Conservation (phyloP, 2,888 invertebrate genomes). For the Liodrosophila aerea region DNA sequence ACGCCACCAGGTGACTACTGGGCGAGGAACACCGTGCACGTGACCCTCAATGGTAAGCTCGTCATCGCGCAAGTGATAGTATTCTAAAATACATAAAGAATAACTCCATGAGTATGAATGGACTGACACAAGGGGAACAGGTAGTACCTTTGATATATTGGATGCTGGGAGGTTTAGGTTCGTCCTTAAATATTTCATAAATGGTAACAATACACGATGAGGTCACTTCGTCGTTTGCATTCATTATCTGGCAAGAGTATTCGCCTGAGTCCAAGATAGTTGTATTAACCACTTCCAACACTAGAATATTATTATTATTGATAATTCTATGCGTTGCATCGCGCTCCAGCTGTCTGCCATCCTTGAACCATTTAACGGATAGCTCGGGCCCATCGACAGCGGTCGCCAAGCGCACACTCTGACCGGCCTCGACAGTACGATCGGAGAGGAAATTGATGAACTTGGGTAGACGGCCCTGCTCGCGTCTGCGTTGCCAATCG, state of each 20-base stretch:
- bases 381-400: constrained; percentile 89
- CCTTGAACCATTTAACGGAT: constrained; percentile 89
- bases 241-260: constrained; percentile 88
- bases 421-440: constrained; percentile 88
- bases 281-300: constrained; percentile 85
- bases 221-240: constrained; percentile 88
- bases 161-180: constrained; percentile 89
- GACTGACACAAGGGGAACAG: neutral
- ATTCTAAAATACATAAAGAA: constrained; percentile 71
- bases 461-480: constrained; percentile 79
- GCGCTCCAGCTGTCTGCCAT: constrained; percentile 84
- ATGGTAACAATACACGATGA: constrained; percentile 90
- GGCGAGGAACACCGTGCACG: constrained; percentile 81
- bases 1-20: constrained; percentile 80
- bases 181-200: constrained; percentile 88
- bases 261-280: constrained; percentile 86
- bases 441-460: constrained; percentile 86
- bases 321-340: constrained; percentile 82
- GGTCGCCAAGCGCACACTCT: constrained; percentile 90
- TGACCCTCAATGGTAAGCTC: constrained; percentile 85
- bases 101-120: constrained; percentile 5
- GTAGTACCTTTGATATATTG: constrained; percentile 86
- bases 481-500: constrained; percentile 82
- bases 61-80: constrained; percentile 83
- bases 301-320: constrained; percentile 84